Evolutionary conservation across 1,140 invertebrate species (phyloP).

Genomic region (Potamilus streckersoni): DNA sequence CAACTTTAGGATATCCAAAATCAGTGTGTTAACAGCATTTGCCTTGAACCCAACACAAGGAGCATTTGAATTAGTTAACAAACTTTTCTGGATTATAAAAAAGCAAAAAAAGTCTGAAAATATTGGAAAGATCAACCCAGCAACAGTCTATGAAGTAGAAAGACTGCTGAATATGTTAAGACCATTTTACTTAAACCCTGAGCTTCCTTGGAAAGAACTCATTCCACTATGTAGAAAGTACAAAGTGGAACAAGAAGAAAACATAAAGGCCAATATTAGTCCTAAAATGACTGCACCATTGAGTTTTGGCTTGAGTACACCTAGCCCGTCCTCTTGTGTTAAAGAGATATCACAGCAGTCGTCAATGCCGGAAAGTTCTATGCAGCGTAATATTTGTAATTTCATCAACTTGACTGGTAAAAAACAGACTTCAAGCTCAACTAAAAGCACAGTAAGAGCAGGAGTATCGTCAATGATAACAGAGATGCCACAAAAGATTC

Average conservation of each 20-base stretch:
- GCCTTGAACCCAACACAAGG: constrained; percentile 42
- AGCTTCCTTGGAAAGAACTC: constrained; percentile 38
- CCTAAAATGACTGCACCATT: no score
- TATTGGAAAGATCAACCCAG: constrained; percentile 41
- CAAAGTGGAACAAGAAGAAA: constrained; percentile 25
- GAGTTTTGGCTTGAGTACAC: no score
- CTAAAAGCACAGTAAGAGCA: no score
- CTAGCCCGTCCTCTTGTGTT: no score
- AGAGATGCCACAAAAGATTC: no score
- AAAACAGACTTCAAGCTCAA: no score
- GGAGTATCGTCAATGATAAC: no score
- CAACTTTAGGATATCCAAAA: constrained; percentile 37
- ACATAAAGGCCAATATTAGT: no score
- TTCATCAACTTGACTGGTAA: no score
- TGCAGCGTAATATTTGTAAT: no score
- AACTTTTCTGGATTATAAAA: constrained; percentile 38
- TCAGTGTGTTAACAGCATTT: constrained; percentile 50
- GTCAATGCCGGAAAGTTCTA: no score
- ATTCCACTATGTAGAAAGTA: constrained; percentile 42
- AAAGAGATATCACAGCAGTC: no score
- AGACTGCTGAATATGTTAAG: constrained; percentile 44
- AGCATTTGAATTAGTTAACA: constrained; percentile 41
- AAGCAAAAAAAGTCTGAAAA: constrained; percentile 23
- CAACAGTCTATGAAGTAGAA: constrained; percentile 54
- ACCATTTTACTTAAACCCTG: constrained; percentile 44